Evolutionary conservation across 2,888 invertebrate genomes (phyloP).

Genomic region (Drosophila robusta): DNA sequence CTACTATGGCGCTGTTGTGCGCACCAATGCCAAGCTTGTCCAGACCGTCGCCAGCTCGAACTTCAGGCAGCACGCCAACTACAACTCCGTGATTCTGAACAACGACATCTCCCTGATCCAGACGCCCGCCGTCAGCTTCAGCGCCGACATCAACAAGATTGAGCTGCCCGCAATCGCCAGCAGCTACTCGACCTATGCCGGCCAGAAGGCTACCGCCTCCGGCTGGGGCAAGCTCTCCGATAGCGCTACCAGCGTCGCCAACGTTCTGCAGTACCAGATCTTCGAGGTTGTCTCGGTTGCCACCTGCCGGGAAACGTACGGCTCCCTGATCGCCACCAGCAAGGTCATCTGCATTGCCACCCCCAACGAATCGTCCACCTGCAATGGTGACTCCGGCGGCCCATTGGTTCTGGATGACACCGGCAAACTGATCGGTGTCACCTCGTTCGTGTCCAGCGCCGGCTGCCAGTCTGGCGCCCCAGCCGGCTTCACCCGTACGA

Average conservation of each 20-base stretch:
- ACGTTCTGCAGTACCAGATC: conserved; percentile 79
- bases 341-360: conserved; percentile 74
- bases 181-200: conserved; percentile 77
- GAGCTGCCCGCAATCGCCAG: conserved; percentile 54
- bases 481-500: conserved; percentile 70
- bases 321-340: conserved; percentile 29
- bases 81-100: conserved; percentile 55
- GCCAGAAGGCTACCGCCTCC: conserved; percentile 80
- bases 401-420: conserved; percentile 64
- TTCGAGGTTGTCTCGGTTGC: conserved; percentile 77
- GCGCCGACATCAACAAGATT: conserved; percentile 46
- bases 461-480: conserved; percentile 67
- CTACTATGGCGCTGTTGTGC: conserved; percentile 72
- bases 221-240: conserved; percentile 85
- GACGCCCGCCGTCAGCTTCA: conserved; percentile 48
- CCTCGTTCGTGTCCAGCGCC: conserved; percentile 66
- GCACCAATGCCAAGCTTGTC: conserved; percentile 64
- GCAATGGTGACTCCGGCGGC: conserved; percentile 83
- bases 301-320: conserved; percentile 70
- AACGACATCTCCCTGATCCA: conserved; percentile 81
- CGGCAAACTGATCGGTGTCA: conserved; percentile 69
- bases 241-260: conserved; percentile 48
- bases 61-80: conserved; percentile 83
- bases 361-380: conserved; percentile 65
- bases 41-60: conserved; percentile 61